Evolutionary conservation across 2,888 invertebrate genomes (phyloP), one percentile per base, ranked within the genome.

Genomic region (Cephus runcator): DNA sequence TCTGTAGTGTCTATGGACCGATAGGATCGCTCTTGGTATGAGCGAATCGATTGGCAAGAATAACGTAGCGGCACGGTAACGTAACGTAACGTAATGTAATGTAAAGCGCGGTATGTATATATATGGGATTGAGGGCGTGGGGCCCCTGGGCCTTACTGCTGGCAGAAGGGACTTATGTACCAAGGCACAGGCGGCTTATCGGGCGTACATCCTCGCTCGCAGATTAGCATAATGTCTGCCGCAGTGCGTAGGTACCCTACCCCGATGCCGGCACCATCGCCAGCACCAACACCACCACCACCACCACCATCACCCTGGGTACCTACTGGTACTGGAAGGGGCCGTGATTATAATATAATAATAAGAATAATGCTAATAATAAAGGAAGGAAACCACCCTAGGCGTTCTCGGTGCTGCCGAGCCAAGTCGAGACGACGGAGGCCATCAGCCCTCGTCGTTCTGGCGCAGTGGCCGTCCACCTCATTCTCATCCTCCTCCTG

Each of bases 221-320:
- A 89, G 89, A 90, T 90, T 90, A 90, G 90, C 90, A 90, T 91
- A 91, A 91, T 90, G 90, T 89, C 89, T 89, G 90, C 88, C 81
- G 81, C 87, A 85, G 87, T 88, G 89, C 87, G 88, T 88, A 88
- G 87, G 87, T 87, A 87, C 87, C 80, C 74, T 34, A 23, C 68
- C 75, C 40, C 35, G 56, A 12, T 30, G 30, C 34, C 40, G 31
- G n/a, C 75, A 30, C 31, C 68, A 30, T 75, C 56, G 30, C 68
- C 68, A 56, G 40, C 69, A 12, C 31, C 40, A 33, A 56, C 56
- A 40, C 75, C 31, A 40, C 40, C 56, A 30, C 75, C 31, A 40
- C 40, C 35, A 12, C 11, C 35, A n/a, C 75, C 75, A 35, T 74
- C 73, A 73, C 75, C 34, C 79, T 73, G 33, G 56, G 73, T 71